Percentiles rank a stretch among this genome's conserved stretches.
phyloP scores from a whole-genome alignment of 2,797 vertebrate species.

The Hemibagrus guttatus region DNA sequence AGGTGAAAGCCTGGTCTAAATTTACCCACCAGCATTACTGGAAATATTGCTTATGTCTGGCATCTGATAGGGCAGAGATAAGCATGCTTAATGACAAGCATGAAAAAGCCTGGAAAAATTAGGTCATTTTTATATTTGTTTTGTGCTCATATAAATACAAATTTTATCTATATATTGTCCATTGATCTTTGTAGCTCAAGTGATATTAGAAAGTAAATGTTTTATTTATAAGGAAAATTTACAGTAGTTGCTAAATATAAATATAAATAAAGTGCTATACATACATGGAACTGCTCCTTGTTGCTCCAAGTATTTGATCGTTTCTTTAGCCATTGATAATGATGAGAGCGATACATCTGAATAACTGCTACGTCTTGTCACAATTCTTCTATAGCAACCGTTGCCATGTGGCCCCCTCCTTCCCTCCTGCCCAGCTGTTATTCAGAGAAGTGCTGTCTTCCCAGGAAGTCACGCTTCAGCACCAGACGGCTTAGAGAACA shows the following conservation, averaged over 20 bases:
- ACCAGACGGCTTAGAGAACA: constrained; percentile 34
- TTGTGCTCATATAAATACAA: not conserved
- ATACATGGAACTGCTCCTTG: not conserved
- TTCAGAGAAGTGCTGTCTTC: constrained; percentile 23
- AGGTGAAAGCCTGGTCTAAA: constrained; percentile 56
- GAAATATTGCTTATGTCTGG: constrained; percentile 40
- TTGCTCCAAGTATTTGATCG: not conserved
- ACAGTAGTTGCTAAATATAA: not conserved
- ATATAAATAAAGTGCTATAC: not conserved
- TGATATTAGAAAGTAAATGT: not conserved
- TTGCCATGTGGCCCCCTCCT: constrained; percentile 22
- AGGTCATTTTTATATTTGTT: not conserved
- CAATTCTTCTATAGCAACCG: constrained; percentile 34
- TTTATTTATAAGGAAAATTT: not conserved
- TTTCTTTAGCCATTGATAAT: not conserved
- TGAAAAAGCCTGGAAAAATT: constrained; percentile 16
- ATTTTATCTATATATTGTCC: not conserved
- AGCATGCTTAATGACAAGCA: constrained; percentile 63
- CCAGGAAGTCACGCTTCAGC: constrained; percentile 37
- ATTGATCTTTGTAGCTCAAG: not conserved
- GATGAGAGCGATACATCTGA: not conserved
- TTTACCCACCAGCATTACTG: constrained; percentile 34
- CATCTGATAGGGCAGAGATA: constrained; percentile 53
- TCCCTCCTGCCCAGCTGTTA: constrained; percentile 32
- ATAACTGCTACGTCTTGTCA: not conserved